Evolutionary conservation across 2,797 vertebrate species (phyloP).

Genomic region (Anguilla pacifica): DNA sequence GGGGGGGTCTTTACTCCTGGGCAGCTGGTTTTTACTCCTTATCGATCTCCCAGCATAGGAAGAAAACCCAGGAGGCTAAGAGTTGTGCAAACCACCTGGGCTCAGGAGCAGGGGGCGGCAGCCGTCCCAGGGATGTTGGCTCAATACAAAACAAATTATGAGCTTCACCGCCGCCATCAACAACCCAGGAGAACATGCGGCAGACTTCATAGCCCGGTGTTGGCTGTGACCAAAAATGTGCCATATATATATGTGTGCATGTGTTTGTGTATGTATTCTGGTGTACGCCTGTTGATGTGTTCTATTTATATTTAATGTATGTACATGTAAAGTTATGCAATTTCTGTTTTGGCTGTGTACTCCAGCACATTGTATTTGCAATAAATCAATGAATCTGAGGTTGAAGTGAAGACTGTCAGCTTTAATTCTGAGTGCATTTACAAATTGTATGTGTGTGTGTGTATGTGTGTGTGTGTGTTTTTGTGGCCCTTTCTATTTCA

Average conservation of each 20-base stretch:
- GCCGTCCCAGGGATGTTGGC: neutral
- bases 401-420: no score
- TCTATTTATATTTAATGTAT: no score
- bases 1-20: constrained; percentile 68
- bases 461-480: neutral
- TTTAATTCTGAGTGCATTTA: no score
- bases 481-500: neutral
- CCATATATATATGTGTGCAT: neutral
- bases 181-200: neutral
- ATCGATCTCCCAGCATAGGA: constrained; percentile 48
- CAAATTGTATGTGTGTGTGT: neutral
- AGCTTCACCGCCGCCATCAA: neutral
- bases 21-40: constrained; percentile 55
- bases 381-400: no score
- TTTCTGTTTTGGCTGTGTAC: no score
- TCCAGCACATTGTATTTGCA: no score
- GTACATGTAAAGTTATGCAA: no score
- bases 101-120: constrained; percentile 28
- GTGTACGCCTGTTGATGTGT: no score
- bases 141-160: constrained; percentile 32
- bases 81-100: constrained; percentile 34
- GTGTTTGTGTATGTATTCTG: no score
- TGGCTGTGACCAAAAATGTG: neutral
- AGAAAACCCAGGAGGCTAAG: constrained; percentile 27
- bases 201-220: neutral